These are phyloP conservation scores for Chaetogeoica ovagalla DNA, from an alignment of 2,888 invertebrate genomes.

Conservation along the genomic window DNA sequence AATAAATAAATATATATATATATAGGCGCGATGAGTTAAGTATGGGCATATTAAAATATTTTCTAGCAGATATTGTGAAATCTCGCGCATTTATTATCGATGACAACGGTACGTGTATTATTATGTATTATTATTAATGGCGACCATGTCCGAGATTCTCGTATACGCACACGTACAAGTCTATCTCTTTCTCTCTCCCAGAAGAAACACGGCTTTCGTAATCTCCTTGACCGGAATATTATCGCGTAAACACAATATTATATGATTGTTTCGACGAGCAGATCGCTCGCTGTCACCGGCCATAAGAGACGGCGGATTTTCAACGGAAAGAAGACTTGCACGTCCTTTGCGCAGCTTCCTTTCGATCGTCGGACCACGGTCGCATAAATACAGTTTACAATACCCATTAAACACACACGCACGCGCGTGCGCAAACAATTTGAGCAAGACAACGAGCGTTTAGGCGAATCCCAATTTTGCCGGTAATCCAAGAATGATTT, in stretches of 20 bases:
- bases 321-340: too few species aligned
- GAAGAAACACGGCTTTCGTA: conserved; percentile 18
- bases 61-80: not conserved
- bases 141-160: conserved; percentile 26
- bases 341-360: not conserved
- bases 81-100: not conserved
- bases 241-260: not conserved
- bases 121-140: conserved; percentile 11
- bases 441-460: too few species aligned
- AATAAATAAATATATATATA: too few species aligned
- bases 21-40: too few species aligned
- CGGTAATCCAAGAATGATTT: too few species aligned
- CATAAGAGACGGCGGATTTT: not conserved
- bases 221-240: conserved; percentile 45
- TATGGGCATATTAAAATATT: not conserved
- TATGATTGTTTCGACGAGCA: not conserved
- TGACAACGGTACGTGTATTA: not conserved
- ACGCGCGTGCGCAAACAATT: too few species aligned
- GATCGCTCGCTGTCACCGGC: too few species aligned
- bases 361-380: not conserved
- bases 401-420: too few species aligned
- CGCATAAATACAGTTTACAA: not conserved
- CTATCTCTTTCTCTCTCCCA: not conserved
- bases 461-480: too few species aligned
- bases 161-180: not conserved